Base-by-base conservation (phyloP, 2,888 invertebrate genomes). In the Papilio elwesi region DNA sequence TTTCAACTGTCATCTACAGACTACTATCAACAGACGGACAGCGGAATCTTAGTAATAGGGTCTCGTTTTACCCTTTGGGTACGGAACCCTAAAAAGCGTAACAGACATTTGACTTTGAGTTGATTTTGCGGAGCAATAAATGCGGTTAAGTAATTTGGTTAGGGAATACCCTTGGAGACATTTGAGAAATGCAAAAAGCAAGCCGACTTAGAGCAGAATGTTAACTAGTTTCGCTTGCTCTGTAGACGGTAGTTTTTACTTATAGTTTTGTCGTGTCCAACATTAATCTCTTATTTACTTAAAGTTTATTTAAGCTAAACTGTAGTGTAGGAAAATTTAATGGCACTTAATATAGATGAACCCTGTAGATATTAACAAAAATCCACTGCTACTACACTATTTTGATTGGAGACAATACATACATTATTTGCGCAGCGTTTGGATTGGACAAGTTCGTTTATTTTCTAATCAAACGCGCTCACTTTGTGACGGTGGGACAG, bases 381-480 rank as follows among this genome's bases (percentile, higher is more conserved):
- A n/a, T n/a, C n/a, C n/a, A n/a, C n/a, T n/a, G n/a, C n/a, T n/a
- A n/a, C n/a, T n/a, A n/a, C n/a, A n/a, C n/a, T n/a, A n/a, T n/a
- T n/a, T n/a, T n/a, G 15, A 43, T 62, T 43, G 43, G 38, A 15
- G 5, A 43, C 38, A 38, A 43, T n/a, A 59, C 59, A 62, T 62
- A 62, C 59, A 43, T 62, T 43, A 62, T n/a, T 62, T 43, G 59
- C 59, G 43, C 59, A 38, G 59, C 10, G n/a, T 43, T 62, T 62
- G 59, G 59, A 62, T 43, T 43, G 38, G 59, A 62, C 59, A 43
- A 62, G 59, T 62, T 70, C 70, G 53, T 70, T 70, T 64, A 64
- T 70, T 70, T 70, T 64, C 26, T 63, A 70, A 64, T 64, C 70
- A 64, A 64, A 52, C 63, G 48, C 63, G 63, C 64, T 53, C 70